Evolutionary conservation across 2,888 invertebrate species (phyloP).

Genomic region (Drosophila ustulata): DNA sequence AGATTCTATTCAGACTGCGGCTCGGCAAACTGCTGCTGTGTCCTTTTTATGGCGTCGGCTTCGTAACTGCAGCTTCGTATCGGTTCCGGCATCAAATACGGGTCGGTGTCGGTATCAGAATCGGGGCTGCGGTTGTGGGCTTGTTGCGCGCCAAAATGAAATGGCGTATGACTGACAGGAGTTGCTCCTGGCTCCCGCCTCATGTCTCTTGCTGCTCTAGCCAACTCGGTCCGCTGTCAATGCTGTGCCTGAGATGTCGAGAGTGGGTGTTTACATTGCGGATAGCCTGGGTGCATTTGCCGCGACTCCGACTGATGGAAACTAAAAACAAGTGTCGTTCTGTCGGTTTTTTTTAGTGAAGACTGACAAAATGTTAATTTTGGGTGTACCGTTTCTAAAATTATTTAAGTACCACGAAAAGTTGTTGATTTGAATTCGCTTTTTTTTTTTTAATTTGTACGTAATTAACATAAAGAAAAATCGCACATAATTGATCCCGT

Average conservation of each 20-base stretch:
- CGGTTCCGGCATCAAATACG: slow-evolving; percentile 42
- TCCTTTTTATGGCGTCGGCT: slow-evolving; percentile 65
- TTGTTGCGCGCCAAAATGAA: slow-evolving; percentile 65
- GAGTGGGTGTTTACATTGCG: not conserved
- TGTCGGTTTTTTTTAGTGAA: slow-evolving; percentile 17
- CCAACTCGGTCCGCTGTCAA: not conserved
- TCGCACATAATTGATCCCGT: not conserved
- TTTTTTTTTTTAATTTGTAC: not conserved
- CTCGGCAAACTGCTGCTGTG: slow-evolving; percentile 28
- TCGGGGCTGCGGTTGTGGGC: slow-evolving; percentile 23
- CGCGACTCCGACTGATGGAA: slow-evolving; percentile 9
- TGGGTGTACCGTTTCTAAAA: not conserved
- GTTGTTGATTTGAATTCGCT: not conserved
- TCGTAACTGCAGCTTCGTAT: slow-evolving; percentile 55
- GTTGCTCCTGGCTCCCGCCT: slow-evolving; percentile 4
- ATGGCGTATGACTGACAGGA: slow-evolving; percentile 60
- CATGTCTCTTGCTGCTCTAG: not conserved
- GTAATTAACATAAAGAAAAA: not conserved
- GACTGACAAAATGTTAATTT: slow-evolving; percentile 21
- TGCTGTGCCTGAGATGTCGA: not conserved
- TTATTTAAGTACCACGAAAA: not conserved
- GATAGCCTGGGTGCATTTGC: not conserved
- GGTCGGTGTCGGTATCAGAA: not conserved
- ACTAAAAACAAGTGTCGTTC: slow-evolving; percentile 24
- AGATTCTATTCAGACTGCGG: slow-evolving; percentile 54